Evolutionary conservation across 2,888 invertebrate genomes (phyloP), one percentile per base, ranked within the genome.

Genomic region (Caenorhabditis sinica): DNA sequence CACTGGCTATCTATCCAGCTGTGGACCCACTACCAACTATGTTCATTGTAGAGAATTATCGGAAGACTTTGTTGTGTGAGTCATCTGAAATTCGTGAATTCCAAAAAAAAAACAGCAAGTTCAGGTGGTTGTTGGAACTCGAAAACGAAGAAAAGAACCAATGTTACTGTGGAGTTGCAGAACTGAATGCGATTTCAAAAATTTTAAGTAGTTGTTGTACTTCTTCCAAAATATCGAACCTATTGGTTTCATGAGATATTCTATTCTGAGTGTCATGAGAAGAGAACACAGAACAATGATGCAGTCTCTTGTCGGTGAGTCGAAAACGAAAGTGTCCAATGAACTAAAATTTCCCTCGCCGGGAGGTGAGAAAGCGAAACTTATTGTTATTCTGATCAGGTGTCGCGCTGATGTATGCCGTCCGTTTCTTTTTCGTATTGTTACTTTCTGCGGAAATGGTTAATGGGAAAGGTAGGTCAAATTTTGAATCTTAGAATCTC

Each of bases 21-120:
- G 36, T 77, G 36, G 77, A 77, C 45, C 77, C 77, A 20, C 23
- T 77, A 2, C 77, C 77, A 15, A 69, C 69, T 2, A 77, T 77
- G 40, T 30, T 77, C 13, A 69, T 77, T 25, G 51, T 77, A 17
- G 43, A 49, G n/a, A 68, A 36, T 17, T 77, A 69, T 45, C 49
- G 77, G 8, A 43, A 77, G 6, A 61, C 77, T 1, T 8, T 60
- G 4, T 8, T 60, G 1, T 51, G 33, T 53, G 8, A 53, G 49
- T 5, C 11, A 51, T 11, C 5, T 13, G 2, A 17, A 43, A 49
- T 11, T 49, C 5, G 15, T 20, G 20, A 11, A 20, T 20, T 20
- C 1, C 13, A 13, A 4, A n/a, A 49, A 11, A 13, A 40, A 40
- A 13, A 11, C 13, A 11, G 6, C 2, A 6, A 5, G 6, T 40